Percentiles rank a stretch among this genome's conserved stretches.
These are phyloP conservation scores for Hippocampus guttulatus DNA, from an alignment of 2,113 vertebrate species.

Conservation along the genomic window DNA sequence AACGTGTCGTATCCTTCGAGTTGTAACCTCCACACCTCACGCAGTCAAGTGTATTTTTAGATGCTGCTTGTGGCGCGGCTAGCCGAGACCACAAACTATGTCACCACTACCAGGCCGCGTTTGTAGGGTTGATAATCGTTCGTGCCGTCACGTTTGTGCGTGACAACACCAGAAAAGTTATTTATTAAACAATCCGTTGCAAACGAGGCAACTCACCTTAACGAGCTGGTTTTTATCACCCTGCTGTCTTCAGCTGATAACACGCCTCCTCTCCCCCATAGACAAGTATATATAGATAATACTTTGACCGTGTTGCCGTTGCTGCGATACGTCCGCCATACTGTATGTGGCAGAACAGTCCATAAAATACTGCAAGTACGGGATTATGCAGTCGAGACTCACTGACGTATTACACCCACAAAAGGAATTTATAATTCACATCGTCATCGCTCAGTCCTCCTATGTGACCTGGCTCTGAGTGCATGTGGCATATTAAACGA, in stretches of 20 bases:
- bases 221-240: not conserved
- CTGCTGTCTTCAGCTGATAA: constrained; percentile 17
- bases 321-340: not conserved
- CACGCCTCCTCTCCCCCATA: constrained; percentile 3
- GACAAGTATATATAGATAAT: not conserved
- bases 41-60: constrained; percentile 51
- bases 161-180: not conserved
- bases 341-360: not conserved
- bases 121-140: not conserved
- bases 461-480: no score
- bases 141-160: not conserved
- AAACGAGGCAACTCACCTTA: constrained; percentile 1
- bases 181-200: fast-evolving
- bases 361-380: not conserved
- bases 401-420: no score
- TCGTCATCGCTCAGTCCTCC: no score
- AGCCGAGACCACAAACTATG: constrained; percentile 2
- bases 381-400: no score
- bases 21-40: constrained; percentile 3
- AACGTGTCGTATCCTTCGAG: not conserved
- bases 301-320: not conserved
- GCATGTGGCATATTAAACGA: no score
- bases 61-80: constrained; percentile 16
- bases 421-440: no score
- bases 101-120: not conserved